phyloP scores from a whole-genome alignment of 2,888 invertebrate species.

The Silvanus unidentatus region DNA sequence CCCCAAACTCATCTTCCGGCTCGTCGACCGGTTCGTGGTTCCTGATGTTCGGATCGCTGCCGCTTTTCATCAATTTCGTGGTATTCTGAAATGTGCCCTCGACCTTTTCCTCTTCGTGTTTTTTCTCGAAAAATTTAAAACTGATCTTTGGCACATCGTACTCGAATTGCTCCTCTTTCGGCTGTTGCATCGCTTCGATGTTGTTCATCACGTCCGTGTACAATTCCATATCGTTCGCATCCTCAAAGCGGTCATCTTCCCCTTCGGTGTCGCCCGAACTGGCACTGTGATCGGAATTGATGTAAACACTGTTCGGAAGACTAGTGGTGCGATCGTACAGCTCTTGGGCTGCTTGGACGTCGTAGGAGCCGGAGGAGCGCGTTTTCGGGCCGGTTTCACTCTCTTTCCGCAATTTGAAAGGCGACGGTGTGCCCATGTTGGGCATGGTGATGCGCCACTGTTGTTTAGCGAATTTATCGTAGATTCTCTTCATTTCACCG shows the following conservation, averaged over 20 bases:
- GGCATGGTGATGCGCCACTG: constrained; percentile 44
- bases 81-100: constrained; percentile 18
- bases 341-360: constrained; percentile 39
- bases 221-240: constrained; percentile 23
- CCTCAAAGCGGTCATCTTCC: constrained; percentile 26
- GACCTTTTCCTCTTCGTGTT: constrained; percentile 20
- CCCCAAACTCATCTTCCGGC: constrained; percentile 16
- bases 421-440: constrained; percentile 33
- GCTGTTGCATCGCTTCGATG: constrained; percentile 7
- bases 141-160: constrained; percentile 45
- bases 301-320: constrained; percentile 31
- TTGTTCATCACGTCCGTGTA: constrained; percentile 26
- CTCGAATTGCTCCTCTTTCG: constrained; percentile 28
- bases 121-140: constrained; percentile 42
- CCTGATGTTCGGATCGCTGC: constrained; percentile 40
- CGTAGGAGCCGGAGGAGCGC: constrained; percentile 41
- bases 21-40: constrained; percentile 20
- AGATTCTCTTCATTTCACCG: constrained; percentile 45
- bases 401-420: constrained; percentile 30
- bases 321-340: constrained; percentile 32
- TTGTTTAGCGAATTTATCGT: constrained; percentile 41
- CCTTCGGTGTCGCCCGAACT: constrained; percentile 31
- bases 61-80: constrained; percentile 34
- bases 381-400: no score
- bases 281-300: constrained; percentile 19